Evolutionary conservation across 2,888 invertebrate genomes (phyloP).

Genomic region (Drosophila leonis): DNA sequence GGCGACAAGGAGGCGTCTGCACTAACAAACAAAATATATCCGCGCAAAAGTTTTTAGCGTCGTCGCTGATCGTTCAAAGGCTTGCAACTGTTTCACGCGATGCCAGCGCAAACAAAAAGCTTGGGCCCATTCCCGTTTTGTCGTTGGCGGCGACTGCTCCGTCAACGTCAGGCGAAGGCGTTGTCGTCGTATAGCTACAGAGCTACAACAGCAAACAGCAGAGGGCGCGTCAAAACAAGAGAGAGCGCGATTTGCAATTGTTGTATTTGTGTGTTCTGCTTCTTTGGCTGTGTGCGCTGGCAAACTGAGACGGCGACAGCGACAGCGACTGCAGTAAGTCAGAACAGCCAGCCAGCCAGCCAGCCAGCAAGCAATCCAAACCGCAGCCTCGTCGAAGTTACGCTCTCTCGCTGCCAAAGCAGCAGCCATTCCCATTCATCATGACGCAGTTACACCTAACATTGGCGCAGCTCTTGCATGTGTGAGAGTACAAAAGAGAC

Average conservation of each 20-base stretch:
- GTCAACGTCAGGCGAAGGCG: conserved; percentile 42
- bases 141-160: conserved; percentile 56
- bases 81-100: conserved; percentile 84
- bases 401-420: conserved; percentile 24
- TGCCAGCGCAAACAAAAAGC: conserved; percentile 82
- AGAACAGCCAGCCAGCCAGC: conserved; percentile 12
- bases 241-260: conserved; percentile 55
- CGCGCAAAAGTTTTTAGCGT: conserved; percentile 83
- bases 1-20: conserved; percentile 61
- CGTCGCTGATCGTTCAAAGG: conserved; percentile 85
- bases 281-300: conserved; percentile 34
- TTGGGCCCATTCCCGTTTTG: conserved; percentile 64
- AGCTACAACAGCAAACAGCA: conserved; percentile 27
- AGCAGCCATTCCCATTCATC: conserved; percentile 60
- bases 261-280: conserved; percentile 38
- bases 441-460: conserved; percentile 60
- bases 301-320: conserved; percentile 61
- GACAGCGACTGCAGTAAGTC: conserved; percentile 6
- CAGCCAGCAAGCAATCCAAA: conserved; percentile 29
- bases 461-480: conserved; percentile 43
- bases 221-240: conserved; percentile 67
- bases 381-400: conserved; percentile 22
- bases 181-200: conserved; percentile 31
- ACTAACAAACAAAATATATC: conserved; percentile 75
- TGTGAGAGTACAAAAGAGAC: conserved; percentile 53